phyloP scores from a whole-genome alignment of 2,888 invertebrate species.

The Drosophila atripex region DNA sequence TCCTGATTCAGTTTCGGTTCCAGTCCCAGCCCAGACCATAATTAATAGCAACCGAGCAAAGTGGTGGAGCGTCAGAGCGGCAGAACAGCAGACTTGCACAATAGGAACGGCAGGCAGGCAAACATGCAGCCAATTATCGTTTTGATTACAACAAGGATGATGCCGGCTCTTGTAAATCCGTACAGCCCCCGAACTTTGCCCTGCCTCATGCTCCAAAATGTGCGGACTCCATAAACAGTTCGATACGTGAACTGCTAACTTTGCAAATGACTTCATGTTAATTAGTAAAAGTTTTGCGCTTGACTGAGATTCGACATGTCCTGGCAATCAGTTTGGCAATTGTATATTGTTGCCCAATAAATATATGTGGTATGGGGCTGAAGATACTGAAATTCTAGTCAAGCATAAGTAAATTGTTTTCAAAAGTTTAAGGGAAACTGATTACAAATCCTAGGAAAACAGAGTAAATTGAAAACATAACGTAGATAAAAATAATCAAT shows the following conservation, averaged over 20 bases:
- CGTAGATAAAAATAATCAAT: background rate
- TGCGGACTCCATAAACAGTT: slow-evolving; percentile 27
- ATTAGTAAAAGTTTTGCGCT: slow-evolving; percentile 35
- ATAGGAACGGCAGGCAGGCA: slow-evolving; percentile 17
- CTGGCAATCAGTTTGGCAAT: slow-evolving; percentile 5
- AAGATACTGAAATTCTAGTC: background rate
- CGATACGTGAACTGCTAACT: slow-evolving; percentile 35
- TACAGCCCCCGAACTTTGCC: slow-evolving; percentile 6
- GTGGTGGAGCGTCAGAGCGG: slow-evolving; percentile 1
- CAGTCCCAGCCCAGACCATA: slow-evolving; percentile 15
- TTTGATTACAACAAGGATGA: slow-evolving; percentile 28
- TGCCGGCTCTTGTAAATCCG: slow-evolving; percentile 12
- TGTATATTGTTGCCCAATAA: slow-evolving; percentile 4
- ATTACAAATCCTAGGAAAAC: background rate
- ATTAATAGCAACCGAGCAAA: slow-evolving; percentile 32
- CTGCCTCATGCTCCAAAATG: slow-evolving; percentile 23
- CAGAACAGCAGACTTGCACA: slow-evolving; percentile 30
- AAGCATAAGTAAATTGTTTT: background rate
- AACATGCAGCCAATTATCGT: slow-evolving; percentile 43
- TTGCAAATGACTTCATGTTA: slow-evolving; percentile 30
- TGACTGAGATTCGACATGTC: slow-evolving; percentile 23
- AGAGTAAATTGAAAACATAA: background rate
- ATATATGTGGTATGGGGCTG: background rate
- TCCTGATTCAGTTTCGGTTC: background rate
- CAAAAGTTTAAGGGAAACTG: background rate